phyloP scores from a whole-genome alignment of 35 echinoderm and acorn worm species.

The Heliocidaris tuberculata region DNA sequence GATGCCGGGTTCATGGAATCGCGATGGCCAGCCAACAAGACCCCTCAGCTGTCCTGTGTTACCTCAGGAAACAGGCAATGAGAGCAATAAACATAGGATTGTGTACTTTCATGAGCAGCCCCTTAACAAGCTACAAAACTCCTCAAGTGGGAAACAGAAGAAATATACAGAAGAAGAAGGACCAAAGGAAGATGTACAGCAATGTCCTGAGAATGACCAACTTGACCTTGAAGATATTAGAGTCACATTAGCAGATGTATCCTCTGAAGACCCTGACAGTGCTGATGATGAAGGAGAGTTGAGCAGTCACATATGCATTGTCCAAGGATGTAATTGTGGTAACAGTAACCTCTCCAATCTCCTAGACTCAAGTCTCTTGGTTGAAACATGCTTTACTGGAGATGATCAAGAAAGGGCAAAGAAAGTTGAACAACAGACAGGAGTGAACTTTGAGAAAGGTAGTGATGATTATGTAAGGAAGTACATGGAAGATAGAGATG shows the following conservation, averaged over 20 bases:
- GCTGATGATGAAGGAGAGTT: not conserved
- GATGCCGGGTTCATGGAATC: not conserved
- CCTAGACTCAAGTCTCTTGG: conserved; percentile 37
- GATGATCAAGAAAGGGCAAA: not conserved
- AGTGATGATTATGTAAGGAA: not conserved
- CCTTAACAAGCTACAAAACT: not conserved
- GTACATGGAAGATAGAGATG: not conserved
- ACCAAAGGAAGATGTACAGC: not conserved
- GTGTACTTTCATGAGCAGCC: conserved; percentile 38
- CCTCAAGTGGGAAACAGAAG: not conserved
- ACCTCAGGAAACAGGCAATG: not conserved
- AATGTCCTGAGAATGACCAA: not conserved
- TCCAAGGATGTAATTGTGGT: conserved; percentile 20
- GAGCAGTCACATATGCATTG: conserved; percentile 25
- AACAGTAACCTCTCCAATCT: not conserved
- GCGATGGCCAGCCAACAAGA: conserved; percentile 26
- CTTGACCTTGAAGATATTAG: not conserved
- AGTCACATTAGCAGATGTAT: not conserved
- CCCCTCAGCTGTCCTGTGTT: conserved; percentile 30
- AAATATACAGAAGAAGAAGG: not conserved
- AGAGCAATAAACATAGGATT: not conserved
- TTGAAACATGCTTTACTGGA: conserved; percentile 37
- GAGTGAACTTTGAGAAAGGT: not conserved
- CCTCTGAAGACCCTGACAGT: not conserved
- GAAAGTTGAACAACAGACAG: not conserved